Evolutionary conservation across 1,140 invertebrate genomes (phyloP).

Genomic region (Heterodera schachtii): DNA sequence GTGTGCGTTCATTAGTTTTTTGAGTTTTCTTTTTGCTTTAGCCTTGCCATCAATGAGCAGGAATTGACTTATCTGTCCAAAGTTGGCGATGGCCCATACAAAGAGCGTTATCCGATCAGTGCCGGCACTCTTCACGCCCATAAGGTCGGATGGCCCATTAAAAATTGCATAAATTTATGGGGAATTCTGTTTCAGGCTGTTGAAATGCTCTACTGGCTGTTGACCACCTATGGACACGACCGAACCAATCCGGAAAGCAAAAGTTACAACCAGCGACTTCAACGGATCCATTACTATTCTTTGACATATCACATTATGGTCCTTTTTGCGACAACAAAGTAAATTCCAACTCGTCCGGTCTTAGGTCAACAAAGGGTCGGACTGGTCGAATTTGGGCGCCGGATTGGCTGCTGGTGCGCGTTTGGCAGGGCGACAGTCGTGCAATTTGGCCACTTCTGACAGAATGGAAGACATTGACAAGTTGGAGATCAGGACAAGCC

Average conservation of each 20-base stretch:
- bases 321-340: slow-evolving; percentile 1
- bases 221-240: slow-evolving; percentile 66
- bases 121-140: slow-evolving; percentile 58
- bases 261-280: slow-evolving; percentile 64
- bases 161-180: neutral
- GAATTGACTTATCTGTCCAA: slow-evolving; percentile 67
- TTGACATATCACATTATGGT: slow-evolving; percentile 69
- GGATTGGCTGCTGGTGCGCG: slow-evolving; percentile 68
- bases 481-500: slow-evolving; percentile 52
- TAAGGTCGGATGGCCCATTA: slow-evolving; percentile 26
- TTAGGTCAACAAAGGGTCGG: slow-evolving; percentile 54
- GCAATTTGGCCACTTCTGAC: slow-evolving; percentile 61
- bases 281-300: slow-evolving; percentile 69
- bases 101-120: slow-evolving; percentile 56
- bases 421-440: slow-evolving; percentile 67
- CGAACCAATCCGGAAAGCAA: slow-evolving; percentile 58
- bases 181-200: slow-evolving; percentile 59
- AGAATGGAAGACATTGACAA: slow-evolving; percentile 55
- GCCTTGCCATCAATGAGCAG: slow-evolving; percentile 68
- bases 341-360: too few relatives aligned
- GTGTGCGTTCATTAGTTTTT: neutral
- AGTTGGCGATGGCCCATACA: slow-evolving; percentile 66
- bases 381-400: slow-evolving; percentile 67
- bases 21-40: neutral
- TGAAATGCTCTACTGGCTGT: slow-evolving; percentile 68